phyloP scores from a whole-genome alignment of 1,140 invertebrate species.

The Drosophila lacertosa region DNA sequence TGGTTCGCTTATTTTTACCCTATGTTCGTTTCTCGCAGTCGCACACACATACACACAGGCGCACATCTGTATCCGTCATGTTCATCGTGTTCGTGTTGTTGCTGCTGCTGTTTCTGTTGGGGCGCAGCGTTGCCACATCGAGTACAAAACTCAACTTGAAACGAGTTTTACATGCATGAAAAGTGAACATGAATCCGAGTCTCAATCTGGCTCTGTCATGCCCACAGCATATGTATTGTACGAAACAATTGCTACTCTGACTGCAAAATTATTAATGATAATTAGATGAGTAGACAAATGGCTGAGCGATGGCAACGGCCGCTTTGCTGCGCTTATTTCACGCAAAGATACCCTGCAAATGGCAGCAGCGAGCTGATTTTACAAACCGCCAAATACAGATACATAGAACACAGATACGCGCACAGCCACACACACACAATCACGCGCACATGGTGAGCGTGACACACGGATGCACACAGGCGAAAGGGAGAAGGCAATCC shows the following conservation, averaged over 20 bases:
- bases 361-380: slow-evolving; percentile 19
- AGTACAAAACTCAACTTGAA: slow-evolving; percentile 37
- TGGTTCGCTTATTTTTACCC: slow-evolving; percentile 75
- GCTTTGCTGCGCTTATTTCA: slow-evolving; percentile 19
- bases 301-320: too few relatives aligned
- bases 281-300: slow-evolving; percentile 45
- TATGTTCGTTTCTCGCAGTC: slow-evolving; percentile 40
- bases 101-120: slow-evolving; percentile 11
- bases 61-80: slow-evolving; percentile 51
- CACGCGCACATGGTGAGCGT: slow-evolving; percentile 22
- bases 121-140: slow-evolving; percentile 45
- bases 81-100: slow-evolving; percentile 27
- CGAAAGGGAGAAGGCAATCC: slow-evolving; percentile 28
- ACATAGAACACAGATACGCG: slow-evolving; percentile 15
- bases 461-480: slow-evolving; percentile 24
- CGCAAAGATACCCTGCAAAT: slow-evolving; percentile 47
- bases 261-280: slow-evolving; percentile 43
- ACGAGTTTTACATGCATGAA: slow-evolving; percentile 50
- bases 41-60: slow-evolving; percentile 25
- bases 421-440: background rate
- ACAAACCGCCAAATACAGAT: slow-evolving; percentile 28
- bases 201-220: slow-evolving; percentile 32
- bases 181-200: slow-evolving; percentile 31
- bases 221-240: slow-evolving; percentile 9
- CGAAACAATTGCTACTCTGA: slow-evolving; percentile 4